Evolutionary conservation across 1,140 invertebrate species (phyloP).

Genomic region (Sitobion miscanthi): DNA sequence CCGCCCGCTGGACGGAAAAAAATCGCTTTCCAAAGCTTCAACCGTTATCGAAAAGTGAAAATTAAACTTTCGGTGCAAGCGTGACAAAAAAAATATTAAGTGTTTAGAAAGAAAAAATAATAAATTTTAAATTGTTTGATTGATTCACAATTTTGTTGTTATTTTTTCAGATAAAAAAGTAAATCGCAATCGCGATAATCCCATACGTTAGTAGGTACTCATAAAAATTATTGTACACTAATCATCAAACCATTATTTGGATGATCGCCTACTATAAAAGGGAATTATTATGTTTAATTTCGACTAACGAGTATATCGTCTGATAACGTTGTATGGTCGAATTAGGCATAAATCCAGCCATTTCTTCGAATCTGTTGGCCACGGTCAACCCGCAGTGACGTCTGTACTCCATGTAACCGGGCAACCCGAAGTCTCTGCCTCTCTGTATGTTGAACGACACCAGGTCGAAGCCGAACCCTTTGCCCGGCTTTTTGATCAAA

Average conservation of each 20-base stretch:
- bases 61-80: background rate
- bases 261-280: background rate
- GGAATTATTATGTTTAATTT: background rate
- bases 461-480: constrained; percentile 86
- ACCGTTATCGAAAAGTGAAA: background rate
- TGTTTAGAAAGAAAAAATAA: background rate
- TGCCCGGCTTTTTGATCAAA: constrained; percentile 86
- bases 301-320: constrained; percentile 75
- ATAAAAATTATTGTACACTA: background rate
- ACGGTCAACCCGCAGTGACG: constrained; percentile 82
- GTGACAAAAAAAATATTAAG: background rate
- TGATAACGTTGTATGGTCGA: constrained; percentile 81
- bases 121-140: background rate
- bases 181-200: too few relatives aligned
- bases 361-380: constrained; percentile 81
- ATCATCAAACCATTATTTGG: background rate
- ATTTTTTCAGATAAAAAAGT: too few relatives aligned
- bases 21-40: too few relatives aligned
- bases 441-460: constrained; percentile 95
- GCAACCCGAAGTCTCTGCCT: constrained; percentile 89
- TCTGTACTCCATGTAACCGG: constrained; percentile 88
- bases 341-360: constrained; percentile 88
- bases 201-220: too few relatives aligned
- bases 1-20: too few relatives aligned
- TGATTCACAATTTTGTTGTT: background rate